These are phyloP conservation scores for Ceriagrion tenellum DNA, from an alignment of 2,888 invertebrate genomes.

Conservation along the genomic window DNA sequence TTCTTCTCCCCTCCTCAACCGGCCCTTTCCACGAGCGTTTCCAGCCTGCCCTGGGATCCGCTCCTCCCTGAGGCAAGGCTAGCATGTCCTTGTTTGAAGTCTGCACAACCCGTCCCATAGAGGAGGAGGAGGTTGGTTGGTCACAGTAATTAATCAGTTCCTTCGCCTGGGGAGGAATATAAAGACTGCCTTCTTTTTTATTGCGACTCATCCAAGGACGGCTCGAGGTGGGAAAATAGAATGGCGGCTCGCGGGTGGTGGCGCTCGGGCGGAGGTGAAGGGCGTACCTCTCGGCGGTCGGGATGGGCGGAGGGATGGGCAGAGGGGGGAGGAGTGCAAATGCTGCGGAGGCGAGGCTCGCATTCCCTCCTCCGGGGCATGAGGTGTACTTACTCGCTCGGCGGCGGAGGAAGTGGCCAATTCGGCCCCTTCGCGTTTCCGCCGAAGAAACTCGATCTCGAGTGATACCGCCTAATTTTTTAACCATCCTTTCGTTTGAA, in stretches of 20 bases:
- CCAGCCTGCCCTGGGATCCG: background rate
- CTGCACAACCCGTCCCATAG: conserved; percentile 15
- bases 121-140: conserved; percentile 55
- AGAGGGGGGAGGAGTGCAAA: background rate
- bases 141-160: conserved; percentile 67
- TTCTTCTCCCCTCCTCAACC: background rate
- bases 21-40: background rate
- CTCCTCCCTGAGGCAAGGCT: conserved; percentile 40
- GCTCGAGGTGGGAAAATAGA: conserved; percentile 31
- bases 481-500: background rate
- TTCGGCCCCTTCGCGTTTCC: background rate
- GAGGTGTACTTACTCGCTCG: background rate
- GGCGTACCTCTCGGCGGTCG: background rate
- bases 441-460: background rate
- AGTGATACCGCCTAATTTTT: background rate
- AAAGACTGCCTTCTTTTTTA: conserved; percentile 37
- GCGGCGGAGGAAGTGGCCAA: background rate
- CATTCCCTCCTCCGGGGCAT: background rate
- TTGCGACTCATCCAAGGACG: conserved; percentile 40
- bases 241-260: conserved; percentile 43
- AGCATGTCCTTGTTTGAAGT: conserved; percentile 53
- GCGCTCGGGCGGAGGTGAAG: background rate
- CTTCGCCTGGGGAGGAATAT: conserved; percentile 2
- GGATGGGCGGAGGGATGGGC: background rate
- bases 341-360: background rate